These are phyloP conservation scores for Corapipo altera DNA, from an alignment of 2,113 vertebrate genomes.

Conservation along the genomic window DNA sequence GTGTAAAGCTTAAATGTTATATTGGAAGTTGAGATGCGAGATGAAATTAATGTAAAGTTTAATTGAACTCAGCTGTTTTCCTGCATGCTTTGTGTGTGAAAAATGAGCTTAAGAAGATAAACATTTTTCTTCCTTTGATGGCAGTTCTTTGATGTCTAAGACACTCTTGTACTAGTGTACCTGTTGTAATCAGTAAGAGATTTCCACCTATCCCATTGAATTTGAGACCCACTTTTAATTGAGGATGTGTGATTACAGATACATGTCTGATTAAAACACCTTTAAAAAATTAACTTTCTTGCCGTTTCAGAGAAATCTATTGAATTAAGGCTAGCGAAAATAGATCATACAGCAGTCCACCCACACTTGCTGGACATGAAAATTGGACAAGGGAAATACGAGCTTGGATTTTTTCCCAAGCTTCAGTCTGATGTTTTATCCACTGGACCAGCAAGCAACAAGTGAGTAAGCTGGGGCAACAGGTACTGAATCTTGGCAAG, in stretches of 20 bases:
- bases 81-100: neutral
- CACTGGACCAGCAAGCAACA: slow-evolving; percentile 93
- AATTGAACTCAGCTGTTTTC: neutral
- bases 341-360: slow-evolving; percentile 95
- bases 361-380: slow-evolving; percentile 98
- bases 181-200: neutral
- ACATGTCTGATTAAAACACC: neutral
- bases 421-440: slow-evolving; percentile 95
- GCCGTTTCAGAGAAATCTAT: slow-evolving; percentile 89
- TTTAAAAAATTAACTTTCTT: neutral
- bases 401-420: slow-evolving; percentile 95
- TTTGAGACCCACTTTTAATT: neutral
- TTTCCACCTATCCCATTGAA: neutral
- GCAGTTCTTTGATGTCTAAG: neutral
- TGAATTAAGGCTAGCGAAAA: slow-evolving; percentile 91
- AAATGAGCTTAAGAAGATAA: neutral
- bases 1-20: neutral
- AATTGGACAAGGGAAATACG: slow-evolving; percentile 97
- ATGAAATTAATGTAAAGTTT: neutral
- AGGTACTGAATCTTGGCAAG: neutral
- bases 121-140: neutral
- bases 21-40: neutral
- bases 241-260: neutral
- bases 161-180: neutral
- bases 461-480: slow-evolving; percentile 75